These are phyloP conservation scores for Agapostemon virescens DNA, from an alignment of 2,888 invertebrate genomes.

Conservation along the genomic window DNA sequence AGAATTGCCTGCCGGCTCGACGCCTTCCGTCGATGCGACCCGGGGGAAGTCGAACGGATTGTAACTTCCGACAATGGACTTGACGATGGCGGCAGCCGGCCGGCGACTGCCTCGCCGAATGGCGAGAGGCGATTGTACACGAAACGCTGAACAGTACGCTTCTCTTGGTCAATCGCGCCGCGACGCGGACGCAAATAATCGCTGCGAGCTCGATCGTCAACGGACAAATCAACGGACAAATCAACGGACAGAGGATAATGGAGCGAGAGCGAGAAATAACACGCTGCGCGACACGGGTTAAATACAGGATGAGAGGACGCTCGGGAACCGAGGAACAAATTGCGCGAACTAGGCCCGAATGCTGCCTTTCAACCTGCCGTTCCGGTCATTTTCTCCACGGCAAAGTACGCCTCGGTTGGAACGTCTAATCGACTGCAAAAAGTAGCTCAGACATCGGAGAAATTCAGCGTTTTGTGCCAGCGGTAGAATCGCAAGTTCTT, in stretches of 20 bases:
- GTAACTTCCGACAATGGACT: conserved; percentile 19
- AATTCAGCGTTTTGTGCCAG: no score
- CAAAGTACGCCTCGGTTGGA: no score
- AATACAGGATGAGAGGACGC: not conserved
- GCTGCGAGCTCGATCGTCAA: not conserved
- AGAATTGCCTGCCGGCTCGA: conserved; percentile 16
- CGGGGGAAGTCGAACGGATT: conserved; percentile 5
- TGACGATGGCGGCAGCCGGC: not conserved
- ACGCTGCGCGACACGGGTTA: not conserved
- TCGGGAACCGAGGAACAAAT: not conserved
- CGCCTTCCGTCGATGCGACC: conserved; percentile 4
- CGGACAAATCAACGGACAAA: not conserved
- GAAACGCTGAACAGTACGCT: not conserved
- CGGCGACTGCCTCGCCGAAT: not conserved
- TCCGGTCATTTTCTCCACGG: no score
- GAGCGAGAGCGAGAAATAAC: conserved; percentile 1
- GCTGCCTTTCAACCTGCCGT: not conserved
- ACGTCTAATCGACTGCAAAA: no score
- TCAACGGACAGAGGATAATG: not conserved
- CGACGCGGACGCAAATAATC: not conserved
- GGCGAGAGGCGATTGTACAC: not conserved
- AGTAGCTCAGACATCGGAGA: no score
- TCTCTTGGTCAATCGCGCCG: conserved; percentile 1
- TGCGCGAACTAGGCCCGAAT: not conserved
- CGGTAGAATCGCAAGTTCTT: no score